These are phyloP conservation scores for Philopotamus ludificatus DNA, from an alignment of 1,140 invertebrate species.

Conservation along the genomic window DNA sequence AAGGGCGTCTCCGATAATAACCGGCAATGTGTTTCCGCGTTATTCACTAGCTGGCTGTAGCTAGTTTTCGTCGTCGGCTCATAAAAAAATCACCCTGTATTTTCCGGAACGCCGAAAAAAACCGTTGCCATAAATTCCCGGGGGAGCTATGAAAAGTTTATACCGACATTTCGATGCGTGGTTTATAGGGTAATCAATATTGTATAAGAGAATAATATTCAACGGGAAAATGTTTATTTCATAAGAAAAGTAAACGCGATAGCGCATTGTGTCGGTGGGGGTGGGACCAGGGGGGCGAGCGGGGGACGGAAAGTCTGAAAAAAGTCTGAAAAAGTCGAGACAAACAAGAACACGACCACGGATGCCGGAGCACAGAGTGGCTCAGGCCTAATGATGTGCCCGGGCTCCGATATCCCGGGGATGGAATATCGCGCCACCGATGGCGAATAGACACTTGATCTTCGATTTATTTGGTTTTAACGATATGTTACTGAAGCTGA, in stretches of 20 bases:
- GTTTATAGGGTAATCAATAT: constrained; percentile 28
- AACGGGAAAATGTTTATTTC: constrained; percentile 25
- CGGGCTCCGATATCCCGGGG: no score
- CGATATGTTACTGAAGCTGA: no score
- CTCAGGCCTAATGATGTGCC: no score
- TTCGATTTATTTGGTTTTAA: no score
- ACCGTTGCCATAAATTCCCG: constrained; percentile 3
- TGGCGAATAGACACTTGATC: no score
- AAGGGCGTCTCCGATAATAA: no score
- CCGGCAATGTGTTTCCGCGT: not conserved
- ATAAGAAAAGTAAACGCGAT: constrained; percentile 17
- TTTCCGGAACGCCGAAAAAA: not conserved
- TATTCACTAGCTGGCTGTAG: not conserved
- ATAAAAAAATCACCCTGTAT: not conserved
- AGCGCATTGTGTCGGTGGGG: not conserved
- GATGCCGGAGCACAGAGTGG: no score
- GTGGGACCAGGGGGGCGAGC: no score
- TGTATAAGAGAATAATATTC: constrained; percentile 29
- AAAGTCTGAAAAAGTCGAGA: no score
- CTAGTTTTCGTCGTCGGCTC: not conserved
- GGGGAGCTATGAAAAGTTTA: constrained; percentile 22
- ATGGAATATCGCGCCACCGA: no score
- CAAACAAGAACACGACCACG: no score
- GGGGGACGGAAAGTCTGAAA: no score
- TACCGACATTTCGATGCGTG: constrained; percentile 22